Base-by-base conservation (phyloP, 2,888 invertebrate genomes). In the Drosophila limbata region DNA sequence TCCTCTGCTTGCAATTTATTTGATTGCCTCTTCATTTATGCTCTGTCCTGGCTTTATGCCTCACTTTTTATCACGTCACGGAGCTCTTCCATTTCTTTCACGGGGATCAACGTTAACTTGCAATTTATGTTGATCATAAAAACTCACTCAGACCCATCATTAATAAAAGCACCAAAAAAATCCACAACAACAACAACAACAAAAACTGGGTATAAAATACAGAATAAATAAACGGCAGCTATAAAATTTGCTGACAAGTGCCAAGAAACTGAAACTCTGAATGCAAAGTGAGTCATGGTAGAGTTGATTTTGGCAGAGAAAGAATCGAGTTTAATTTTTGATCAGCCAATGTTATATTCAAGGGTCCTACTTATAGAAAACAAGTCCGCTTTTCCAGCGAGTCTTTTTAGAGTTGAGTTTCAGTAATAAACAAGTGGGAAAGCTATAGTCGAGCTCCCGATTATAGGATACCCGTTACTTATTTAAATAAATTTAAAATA, bases 121-220 rank as follows among this genome's bases (percentile, higher is more conserved):
- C 81, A 88, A 90, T 90, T 86, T 88, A 88, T 88, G 86, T 77
- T 69, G 77, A 79, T 79, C 77, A 80, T 85, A 89, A 85, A 85
- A 85, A 89, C 75, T 70, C 80, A 79, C 69, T 80, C 74, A 69
- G 70, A 86, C 86, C 71, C 76, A 83, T 89, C 76, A 86, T 83
- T 89, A 85, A 88, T 87, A 86, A 80, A 68, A 69, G 62, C 73
- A 59, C 59, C 47, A 39, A 47, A 65, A 71, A 51, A 62, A 52
- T 28, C 28, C 1, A 28, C 28, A 8, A 28, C 28, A 28, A 15
- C 0, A 15, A 28, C 55, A 44, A 48, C 21, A 52, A 37, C 51
- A 57, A n/a, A 39, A 44, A 51, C 44, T 76, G 31, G 61, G 37
- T 11, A 75, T 53, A 39, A 56, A 62, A 61, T 60, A 59, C 52